Percentiles rank a stretch among this genome's conserved stretches.
phyloP scores from a whole-genome alignment of 2,888 invertebrate species.

The Serripes groenlandicus region DNA sequence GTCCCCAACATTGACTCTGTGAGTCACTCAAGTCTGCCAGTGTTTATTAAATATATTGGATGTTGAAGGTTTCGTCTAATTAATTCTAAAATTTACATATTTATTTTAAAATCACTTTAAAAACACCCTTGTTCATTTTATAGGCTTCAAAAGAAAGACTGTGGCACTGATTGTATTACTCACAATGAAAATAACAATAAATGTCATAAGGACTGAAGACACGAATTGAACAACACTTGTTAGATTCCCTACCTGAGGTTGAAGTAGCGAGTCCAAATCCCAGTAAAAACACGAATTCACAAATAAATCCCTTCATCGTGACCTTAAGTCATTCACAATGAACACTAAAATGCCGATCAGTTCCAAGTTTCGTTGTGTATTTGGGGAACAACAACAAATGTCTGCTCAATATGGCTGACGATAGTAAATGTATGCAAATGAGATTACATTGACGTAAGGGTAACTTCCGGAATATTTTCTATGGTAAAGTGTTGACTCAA shows the following conservation, averaged over 20 bases:
- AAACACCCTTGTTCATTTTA: no score
- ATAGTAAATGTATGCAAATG: constrained; percentile 74
- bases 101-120: no score
- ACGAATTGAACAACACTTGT: neutral
- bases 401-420: constrained; percentile 73
- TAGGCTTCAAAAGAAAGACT: no score
- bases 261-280: constrained; percentile 39
- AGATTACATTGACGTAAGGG: constrained; percentile 73
- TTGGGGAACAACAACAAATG: constrained; percentile 24
- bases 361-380: constrained; percentile 29
- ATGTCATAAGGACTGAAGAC: no score
- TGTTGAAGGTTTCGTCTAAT: no score
- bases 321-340: constrained; percentile 36
- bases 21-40: no score
- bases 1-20: no score
- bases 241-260: constrained; percentile 50
- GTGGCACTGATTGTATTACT: no score
- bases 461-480: constrained; percentile 60
- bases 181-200: no score
- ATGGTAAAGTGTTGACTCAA: constrained; percentile 8
- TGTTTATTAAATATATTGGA: no score
- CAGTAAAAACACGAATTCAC: constrained; percentile 17
- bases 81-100: no score
- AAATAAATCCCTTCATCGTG: constrained; percentile 42
- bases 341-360: neutral